Conservation (phyloP, 2,113 vertebrate species). For the Salminus brasiliensis region DNA sequence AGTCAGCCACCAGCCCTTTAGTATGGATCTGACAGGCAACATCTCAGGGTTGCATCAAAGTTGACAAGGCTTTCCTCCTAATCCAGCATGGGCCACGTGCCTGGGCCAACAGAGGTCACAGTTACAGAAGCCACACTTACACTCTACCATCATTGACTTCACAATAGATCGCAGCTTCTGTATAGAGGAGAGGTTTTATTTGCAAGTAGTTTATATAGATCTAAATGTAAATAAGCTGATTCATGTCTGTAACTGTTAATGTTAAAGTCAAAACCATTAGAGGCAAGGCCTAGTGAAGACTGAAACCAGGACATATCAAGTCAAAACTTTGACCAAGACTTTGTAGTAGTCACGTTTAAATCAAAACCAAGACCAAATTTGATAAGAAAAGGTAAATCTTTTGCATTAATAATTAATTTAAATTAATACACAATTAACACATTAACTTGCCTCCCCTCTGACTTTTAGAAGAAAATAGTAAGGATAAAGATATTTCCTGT, state of each 20-base stretch:
- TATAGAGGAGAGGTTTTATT: neutral
- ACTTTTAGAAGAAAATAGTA: too few species aligned
- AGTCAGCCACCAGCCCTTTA: slow-evolving; percentile 3
- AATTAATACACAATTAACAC: too few species aligned
- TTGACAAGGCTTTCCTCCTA: neutral
- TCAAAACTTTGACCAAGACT: too few species aligned
- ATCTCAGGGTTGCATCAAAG: slow-evolving; percentile 10
- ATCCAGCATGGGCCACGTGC: neutral
- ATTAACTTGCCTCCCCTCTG: too few species aligned
- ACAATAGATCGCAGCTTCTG: neutral
- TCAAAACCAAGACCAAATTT: too few species aligned
- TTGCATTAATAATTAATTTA: too few species aligned
- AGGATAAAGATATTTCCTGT: too few species aligned
- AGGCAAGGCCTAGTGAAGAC: too few species aligned
- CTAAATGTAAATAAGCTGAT: neutral
- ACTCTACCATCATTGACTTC: neutral
- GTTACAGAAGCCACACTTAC: slow-evolving; percentile 14
- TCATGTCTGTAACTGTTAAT: neutral
- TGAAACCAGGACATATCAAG: too few species aligned
- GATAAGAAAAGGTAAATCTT: too few species aligned
- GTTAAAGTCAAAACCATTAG: too few species aligned
- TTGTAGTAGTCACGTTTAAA: too few species aligned
- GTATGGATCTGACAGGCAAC: slow-evolving; percentile 3
- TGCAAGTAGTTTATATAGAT: neutral
- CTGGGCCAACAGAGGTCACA: neutral